Evolutionary conservation across 2,888 invertebrate genomes (phyloP).

Genomic region (Lepidocyrtoides sp.): DNA sequence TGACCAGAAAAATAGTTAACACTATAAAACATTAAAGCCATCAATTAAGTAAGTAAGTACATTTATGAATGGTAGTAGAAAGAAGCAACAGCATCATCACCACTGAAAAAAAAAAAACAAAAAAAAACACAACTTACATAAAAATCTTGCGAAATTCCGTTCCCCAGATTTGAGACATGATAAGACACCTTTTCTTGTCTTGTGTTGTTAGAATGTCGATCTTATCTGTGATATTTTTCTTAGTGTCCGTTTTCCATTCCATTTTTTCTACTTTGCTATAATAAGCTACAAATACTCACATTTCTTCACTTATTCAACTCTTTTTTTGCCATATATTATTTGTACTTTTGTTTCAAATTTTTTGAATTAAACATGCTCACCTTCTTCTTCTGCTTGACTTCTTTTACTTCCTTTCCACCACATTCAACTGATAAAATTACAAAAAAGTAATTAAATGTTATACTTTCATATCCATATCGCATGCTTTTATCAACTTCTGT

Average conservation of each 20-base stretch:
- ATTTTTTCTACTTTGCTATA: background rate
- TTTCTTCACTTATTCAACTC: background rate
- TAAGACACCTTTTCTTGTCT: conserved; percentile 37
- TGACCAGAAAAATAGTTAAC: conserved; percentile 72
- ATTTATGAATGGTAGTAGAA: no score
- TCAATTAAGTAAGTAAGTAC: background rate
- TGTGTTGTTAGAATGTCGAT: conserved; percentile 55
- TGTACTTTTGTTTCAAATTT: conserved; percentile 3
- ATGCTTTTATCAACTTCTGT: conserved; percentile 25
- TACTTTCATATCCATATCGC: conserved; percentile 18
- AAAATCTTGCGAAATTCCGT: conserved; percentile 71
- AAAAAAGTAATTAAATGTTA: conserved; percentile 60
- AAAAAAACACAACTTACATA: background rate
- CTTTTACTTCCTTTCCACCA: background rate
- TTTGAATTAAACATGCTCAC: no score
- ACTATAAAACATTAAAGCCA: background rate
- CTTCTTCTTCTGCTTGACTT: background rate
- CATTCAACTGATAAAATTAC: background rate
- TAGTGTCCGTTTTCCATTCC: conserved; percentile 27
- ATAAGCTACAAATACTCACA: no score
- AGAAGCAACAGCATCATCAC: no score
- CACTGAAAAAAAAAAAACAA: conserved; percentile 15
- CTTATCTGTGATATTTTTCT: conserved; percentile 22
- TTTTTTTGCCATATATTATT: background rate
- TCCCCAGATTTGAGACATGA: conserved; percentile 77